Evolutionary conservation across 2,888 invertebrate species (phyloP).

Genomic region (Ceriagrion tenellum): DNA sequence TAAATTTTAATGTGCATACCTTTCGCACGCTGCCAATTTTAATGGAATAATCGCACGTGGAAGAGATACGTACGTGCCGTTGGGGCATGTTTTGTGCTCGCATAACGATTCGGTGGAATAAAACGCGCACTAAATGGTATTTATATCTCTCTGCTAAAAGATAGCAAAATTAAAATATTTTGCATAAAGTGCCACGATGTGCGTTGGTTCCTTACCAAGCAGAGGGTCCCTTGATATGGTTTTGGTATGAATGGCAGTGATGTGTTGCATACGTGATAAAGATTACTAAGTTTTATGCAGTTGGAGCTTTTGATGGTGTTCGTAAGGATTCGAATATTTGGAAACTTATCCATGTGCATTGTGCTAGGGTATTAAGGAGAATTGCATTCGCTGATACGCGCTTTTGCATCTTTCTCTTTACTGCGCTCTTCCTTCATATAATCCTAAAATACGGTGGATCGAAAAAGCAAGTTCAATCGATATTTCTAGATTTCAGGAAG

Average conservation of each 20-base stretch:
- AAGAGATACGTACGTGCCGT: not conserved
- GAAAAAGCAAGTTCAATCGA: too few relatives aligned
- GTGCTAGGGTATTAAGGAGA: too few relatives aligned
- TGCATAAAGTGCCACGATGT: not conserved
- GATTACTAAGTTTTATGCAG: too few relatives aligned
- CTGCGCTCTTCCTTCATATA: too few relatives aligned
- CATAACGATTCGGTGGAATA: not conserved
- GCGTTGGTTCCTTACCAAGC: not conserved
- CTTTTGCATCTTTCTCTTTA: too few relatives aligned
- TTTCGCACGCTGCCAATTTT: constrained; percentile 52
- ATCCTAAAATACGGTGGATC: too few relatives aligned
- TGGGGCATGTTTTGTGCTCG: not conserved
- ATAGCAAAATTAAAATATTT: not conserved
- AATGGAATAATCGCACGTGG: constrained; percentile 52
- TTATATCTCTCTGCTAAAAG: constrained; percentile 10
- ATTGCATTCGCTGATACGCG: too few relatives aligned
- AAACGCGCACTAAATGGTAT: constrained; percentile 21
- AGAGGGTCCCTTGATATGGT: not conserved
- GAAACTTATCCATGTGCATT: too few relatives aligned
- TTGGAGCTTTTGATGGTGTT: too few relatives aligned
- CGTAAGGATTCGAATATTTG: too few relatives aligned
- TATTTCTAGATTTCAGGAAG: too few relatives aligned
- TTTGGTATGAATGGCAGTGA: not conserved
- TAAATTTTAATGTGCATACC: constrained; percentile 60
- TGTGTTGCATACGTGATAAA: not conserved